Percentiles rank a stretch among this genome's conserved stretches.
These are phyloP conservation scores for Macrophya alboannulata DNA, from an alignment of 2,888 invertebrate genomes.

Conservation along the genomic window DNA sequence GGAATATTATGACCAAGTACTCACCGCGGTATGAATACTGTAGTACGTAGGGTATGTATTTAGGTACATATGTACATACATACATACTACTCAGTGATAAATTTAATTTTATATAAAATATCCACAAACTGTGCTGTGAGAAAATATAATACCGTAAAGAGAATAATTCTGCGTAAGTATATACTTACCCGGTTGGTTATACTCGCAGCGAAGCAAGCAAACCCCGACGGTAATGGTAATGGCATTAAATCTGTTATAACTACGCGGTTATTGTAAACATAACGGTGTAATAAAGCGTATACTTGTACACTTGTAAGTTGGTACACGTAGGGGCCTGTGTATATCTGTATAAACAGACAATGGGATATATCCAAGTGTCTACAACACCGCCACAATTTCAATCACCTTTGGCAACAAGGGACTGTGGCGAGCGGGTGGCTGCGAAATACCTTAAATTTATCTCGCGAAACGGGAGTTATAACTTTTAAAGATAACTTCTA, in stretches of 20 bases:
- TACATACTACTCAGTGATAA: conserved; percentile 1
- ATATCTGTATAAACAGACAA: conserved; percentile 15
- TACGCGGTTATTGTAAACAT: conserved; percentile 54
- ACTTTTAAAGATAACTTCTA: neutral
- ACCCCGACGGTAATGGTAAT: conserved; percentile 47
- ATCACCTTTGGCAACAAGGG: conserved; percentile 37
- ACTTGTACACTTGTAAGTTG: conserved; percentile 41
- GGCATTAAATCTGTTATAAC: conserved; percentile 54
- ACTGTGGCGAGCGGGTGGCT: conserved; percentile 8
- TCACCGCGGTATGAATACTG: conserved; percentile 41
- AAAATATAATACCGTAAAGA: conserved; percentile 51
- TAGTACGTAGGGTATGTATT: conserved; percentile 4
- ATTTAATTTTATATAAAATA: conserved; percentile 47
- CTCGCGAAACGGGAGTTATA: conserved; percentile 43
- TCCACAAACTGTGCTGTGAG: conserved; percentile 36
- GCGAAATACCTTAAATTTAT: conserved; percentile 28
- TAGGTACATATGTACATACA: neutral
- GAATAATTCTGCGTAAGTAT: conserved; percentile 40
- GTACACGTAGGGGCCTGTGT: neutral
- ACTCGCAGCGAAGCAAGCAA: conserved; percentile 8
- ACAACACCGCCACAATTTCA: conserved; percentile 36
- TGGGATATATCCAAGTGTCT: conserved; percentile 39
- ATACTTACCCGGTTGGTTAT: conserved; percentile 31
- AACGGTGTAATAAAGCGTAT: conserved; percentile 53
- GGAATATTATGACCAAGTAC: conserved; percentile 19